A percentile compares a stretch with the other conserved stretches of the same genome.
phyloP scores from a whole-genome alignment of 30 jellyfish, hydroid and myxozoan species.

The Haliclystus octoradiatus region DNA sequence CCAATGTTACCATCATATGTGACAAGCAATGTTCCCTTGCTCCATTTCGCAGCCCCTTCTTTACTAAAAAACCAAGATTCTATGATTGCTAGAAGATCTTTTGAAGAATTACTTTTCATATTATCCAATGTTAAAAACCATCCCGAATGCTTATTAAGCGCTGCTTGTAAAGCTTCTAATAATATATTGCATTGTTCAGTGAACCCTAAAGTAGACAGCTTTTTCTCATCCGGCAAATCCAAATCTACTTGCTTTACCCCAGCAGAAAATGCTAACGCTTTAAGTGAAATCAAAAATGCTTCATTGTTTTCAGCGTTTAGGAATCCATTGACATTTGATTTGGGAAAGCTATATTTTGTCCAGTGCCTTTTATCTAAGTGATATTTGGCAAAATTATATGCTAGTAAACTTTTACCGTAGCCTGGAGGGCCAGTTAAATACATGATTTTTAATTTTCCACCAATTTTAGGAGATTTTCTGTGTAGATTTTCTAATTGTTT shows the following conservation, averaged over 20 bases:
- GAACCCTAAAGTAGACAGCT: constrained; percentile 8
- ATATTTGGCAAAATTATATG: constrained; percentile 35
- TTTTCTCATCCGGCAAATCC: constrained; percentile 6
- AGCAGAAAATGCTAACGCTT: constrained; percentile 67
- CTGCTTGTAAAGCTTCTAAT: constrained; percentile 50
- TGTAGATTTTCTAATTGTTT: constrained; percentile 2
- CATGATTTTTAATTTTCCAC: constrained; percentile 32
- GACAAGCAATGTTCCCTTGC: constrained; percentile 35
- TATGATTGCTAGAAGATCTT: constrained; percentile 21
- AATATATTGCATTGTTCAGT: constrained; percentile 40
- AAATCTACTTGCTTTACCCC: constrained; percentile 48
- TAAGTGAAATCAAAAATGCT: constrained; percentile 55
- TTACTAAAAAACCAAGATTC: constrained; percentile 21
- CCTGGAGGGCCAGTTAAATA: constrained; percentile 76
- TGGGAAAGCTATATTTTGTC: constrained; percentile 67
- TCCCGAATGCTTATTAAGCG: constrained; percentile 72
- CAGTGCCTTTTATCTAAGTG: constrained; percentile 35
- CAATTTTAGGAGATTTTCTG: neutral
- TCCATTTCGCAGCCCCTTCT: constrained; percentile 34
- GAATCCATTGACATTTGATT: constrained; percentile 54
- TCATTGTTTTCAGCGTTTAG: constrained; percentile 49
- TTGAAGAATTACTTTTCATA: constrained; percentile 58
- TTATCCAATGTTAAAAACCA: constrained; percentile 85
- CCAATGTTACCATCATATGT: constrained; percentile 18
- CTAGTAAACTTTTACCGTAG: constrained; percentile 69